Evolutionary conservation across 1,140 invertebrate species (phyloP).

Genomic region (Tenebrio molitor): DNA sequence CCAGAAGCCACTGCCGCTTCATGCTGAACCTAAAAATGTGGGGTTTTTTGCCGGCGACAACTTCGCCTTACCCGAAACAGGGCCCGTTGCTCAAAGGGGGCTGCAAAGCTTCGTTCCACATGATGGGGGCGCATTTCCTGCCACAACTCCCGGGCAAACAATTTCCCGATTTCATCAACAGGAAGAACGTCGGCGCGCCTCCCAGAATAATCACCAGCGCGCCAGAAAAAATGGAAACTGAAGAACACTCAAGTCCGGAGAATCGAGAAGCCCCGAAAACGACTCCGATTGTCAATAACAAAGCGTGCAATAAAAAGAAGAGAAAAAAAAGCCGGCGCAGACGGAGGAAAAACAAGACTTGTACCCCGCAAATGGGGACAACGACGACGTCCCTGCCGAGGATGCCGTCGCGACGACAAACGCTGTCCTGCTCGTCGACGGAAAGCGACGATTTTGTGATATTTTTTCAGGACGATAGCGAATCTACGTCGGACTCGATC

Average conservation of each 20-base stretch:
- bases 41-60: too few relatives aligned
- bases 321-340: conserved; percentile 31
- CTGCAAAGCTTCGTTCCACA: neutral
- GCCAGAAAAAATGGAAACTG: too few relatives aligned
- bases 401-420: conserved; percentile 3
- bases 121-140: neutral
- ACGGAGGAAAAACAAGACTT: conserved; percentile 31
- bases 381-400: too few relatives aligned
- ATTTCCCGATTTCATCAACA: neutral
- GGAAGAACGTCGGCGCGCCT: too few relatives aligned
- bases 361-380: neutral
- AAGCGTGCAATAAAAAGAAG: conserved; percentile 32
- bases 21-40: too few relatives aligned
- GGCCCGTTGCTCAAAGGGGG: neutral
- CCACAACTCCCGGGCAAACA: neutral
- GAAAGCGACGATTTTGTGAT: conserved; percentile 61
- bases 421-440: conserved; percentile 51
- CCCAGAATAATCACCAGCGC: too few relatives aligned
- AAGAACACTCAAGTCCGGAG: too few relatives aligned
- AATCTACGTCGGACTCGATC: conserved; percentile 17
- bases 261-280: too few relatives aligned
- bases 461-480: conserved; percentile 50
- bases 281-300: neutral
- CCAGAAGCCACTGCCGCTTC: neutral
- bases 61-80: too few relatives aligned